Evolutionary conservation across 2,888 invertebrate species (phyloP), one percentile per base, ranked within the genome.

Genomic region (Thecocarcelia acutangulata): DNA sequence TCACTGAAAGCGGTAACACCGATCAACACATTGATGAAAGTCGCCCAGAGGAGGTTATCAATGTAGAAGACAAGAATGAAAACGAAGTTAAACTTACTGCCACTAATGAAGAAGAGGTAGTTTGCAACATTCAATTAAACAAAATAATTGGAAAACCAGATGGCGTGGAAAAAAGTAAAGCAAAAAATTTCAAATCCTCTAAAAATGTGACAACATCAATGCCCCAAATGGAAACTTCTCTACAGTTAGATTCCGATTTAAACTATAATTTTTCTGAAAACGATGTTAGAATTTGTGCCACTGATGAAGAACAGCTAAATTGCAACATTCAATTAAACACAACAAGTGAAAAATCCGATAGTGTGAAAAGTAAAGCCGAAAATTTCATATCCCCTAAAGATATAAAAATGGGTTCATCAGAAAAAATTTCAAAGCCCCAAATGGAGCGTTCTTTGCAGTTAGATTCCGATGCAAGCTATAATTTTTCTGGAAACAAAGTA

Each of bases 221-320:
- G 19, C 50, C 56, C 0, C 42, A 72, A 4, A 21, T 11, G n/a
- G 73, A 70, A 24, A 19, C 37, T 15, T 46, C 50, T n/a, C 11
- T 64, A 37, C 52, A 50, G 0, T 84, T 87, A 15, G 91, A 90
- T 72, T 89, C 90, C 0, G 91, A 91, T 78, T 90, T 91, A 0
- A 90, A 91, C 80, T 91, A 90, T 72, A 90, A 91, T 70, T 90
- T 90, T 68, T 90, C 91, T 1, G 91, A 91, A 64, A 90, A 90
- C 69, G 88, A 88, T 79, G 44, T 85, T n/a, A n/a, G n/a, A n/a
- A n/a, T n/a, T n/a, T n/a, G n/a, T n/a, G n/a, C n/a, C n/a, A n/a
- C n/a, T n/a, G n/a, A n/a, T n/a, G n/a, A n/a, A n/a, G n/a, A n/a
- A n/a, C n/a, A n/a, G n/a, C n/a, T n/a, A n/a, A n/a, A n/a, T n/a